Percentiles rank a stretch among this genome's conserved stretches.
These are phyloP conservation scores for Taphrorychus bicolor DNA, from an alignment of 2,888 invertebrate species.

Conservation along the genomic window DNA sequence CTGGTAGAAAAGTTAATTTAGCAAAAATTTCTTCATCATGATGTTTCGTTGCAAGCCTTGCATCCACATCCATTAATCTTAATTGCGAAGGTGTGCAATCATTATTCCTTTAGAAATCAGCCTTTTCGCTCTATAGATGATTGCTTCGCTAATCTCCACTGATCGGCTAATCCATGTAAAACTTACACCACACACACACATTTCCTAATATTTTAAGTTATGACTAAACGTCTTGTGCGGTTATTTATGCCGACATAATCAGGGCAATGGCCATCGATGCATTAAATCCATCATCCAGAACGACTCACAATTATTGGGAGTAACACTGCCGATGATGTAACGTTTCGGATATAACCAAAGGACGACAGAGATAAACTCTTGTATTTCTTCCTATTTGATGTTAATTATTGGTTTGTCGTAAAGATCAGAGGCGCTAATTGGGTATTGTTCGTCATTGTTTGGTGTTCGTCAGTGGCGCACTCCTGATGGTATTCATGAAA, in stretches of 20 bases:
- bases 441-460: neutral
- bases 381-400: neutral
- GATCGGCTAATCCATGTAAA: neutral
- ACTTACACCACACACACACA: neutral
- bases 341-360: neutral
- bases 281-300: constrained; percentile 18
- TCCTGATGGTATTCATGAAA: neutral
- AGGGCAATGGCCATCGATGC: constrained; percentile 19
- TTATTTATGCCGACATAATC: constrained; percentile 24
- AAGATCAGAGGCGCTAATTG: neutral
- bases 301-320: constrained; percentile 5
- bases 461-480: neutral
- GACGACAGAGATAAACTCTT: neutral
- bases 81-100: too few species aligned
- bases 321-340: constrained; percentile 11
- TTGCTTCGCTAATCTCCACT: neutral
- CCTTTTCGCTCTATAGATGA: neutral
- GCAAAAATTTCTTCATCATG: too few species aligned
- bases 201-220: neutral
- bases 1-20: too few species aligned
- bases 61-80: too few species aligned
- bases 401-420: neutral
- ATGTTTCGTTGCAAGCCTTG: too few species aligned
- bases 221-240: neutral
- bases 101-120: too few species aligned